Base-by-base conservation (phyloP, 2,888 invertebrate species). In the Toxonevra muliebris region DNA sequence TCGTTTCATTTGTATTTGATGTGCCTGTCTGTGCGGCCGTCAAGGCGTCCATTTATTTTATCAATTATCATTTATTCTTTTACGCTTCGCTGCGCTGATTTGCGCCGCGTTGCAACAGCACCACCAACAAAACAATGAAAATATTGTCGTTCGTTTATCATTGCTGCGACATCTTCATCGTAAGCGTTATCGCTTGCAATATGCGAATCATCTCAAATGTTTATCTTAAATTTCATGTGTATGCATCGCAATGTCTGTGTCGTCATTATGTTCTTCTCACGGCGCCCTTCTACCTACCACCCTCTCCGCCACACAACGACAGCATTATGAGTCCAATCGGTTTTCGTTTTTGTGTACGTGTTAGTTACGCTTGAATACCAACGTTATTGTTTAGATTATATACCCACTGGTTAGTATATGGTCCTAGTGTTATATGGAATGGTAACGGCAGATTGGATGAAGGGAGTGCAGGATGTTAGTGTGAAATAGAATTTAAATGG, bases 361-460 rank as follows among this genome's bases (percentile, higher is more conserved):
- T 73, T 73, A 71, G 67, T 70, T 58, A 62, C 73, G 68, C 71
- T 73, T 67, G 67, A 69, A 57, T 73, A 71, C 70, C 57, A 69
- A 59, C 69, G 57, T 72, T 71, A 71, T 71, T 71, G 71, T 72
- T 69, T 71, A 65, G 69, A 69, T 72, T 71, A 69, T 69, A 68
- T 71, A 65, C 60, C 45, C 55, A 55, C 30, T 30, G 30, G 30
- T 30, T 30, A 30, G 30, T 30, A 30, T 7, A 7, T 30, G 7
- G 30, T 30, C 7, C 2, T 30, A n/a, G 30, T 30, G 30, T 30
- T 30, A 4, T 30, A 2, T 30, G 30, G 3, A 30, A 30, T 30
- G 30, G 30, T 7, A 30, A 7, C 7, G 30, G 30, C 30, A 30
- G 30, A 7, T 30, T 30, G 30, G 30, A 7, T 30, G 30, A 30